Base-by-base conservation (phyloP, 1,140 invertebrate genomes). In the Temnothorax curvispinosus region DNA sequence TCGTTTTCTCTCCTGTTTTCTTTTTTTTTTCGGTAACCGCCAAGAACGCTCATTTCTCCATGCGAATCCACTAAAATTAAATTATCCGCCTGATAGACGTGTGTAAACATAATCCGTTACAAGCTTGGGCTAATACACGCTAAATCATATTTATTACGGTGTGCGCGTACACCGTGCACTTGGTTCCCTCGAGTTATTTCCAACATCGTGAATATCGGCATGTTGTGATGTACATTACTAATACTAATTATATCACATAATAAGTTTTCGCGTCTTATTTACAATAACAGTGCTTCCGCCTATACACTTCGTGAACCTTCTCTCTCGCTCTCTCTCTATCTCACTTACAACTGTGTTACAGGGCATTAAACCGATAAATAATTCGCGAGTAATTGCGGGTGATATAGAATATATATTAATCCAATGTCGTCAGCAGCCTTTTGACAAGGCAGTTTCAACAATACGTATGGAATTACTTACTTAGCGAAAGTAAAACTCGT, bases 21-120 rank as follows among this genome's bases (percentile, higher is more conserved):
- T 56, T 11, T 32, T 56, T 56, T 86, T 89, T 89, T 75, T 32
- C 56, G 58, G 27, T 85, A 90, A 90, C 88, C 85, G 89, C 88
- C 89, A 85, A 90, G 84, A 90, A 27, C 56, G 65, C 44, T 77
- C 65, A 5, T 41, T 54, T 69, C 15, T 85, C n/a, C 50, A 47
- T 58, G 86, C 50, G 47, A 74, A 9, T 80, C 41, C 78, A 75
- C 47, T 54, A 38, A 89, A 87, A 89, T 87, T 54, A 89, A 89
- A 76, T 74, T 74, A 50, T 78, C 47, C 44, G 47, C 35, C 58
- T 75, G 58, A 60, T 58, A 87, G 65, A 69, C 27, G 75, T 52
- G 41, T 72, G 9, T 87, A 87, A 90, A 90, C 87, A 38, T 80
- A 89, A 75, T 87, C 32, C 41, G 44, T 67, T 90, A 67, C 62